These are phyloP conservation scores for Leptinotarsa haldemani DNA, from an alignment of 2,888 invertebrate genomes.

Conservation along the genomic window DNA sequence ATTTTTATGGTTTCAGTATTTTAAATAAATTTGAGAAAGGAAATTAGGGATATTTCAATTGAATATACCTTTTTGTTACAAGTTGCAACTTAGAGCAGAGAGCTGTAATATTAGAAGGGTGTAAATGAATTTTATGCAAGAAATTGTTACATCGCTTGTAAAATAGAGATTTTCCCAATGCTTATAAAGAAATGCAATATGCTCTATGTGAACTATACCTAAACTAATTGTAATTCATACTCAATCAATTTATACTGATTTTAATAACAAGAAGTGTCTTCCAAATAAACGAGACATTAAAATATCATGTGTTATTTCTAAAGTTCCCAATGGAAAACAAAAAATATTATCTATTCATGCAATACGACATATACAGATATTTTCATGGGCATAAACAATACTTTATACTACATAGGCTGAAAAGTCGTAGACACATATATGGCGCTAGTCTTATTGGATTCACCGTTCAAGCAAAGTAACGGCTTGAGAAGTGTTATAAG, in stretches of 20 bases:
- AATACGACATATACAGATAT: no score
- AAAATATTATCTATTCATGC: not conserved
- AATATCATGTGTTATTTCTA: constrained; percentile 45
- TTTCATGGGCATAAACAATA: no score
- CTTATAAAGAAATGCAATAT: constrained; percentile 45
- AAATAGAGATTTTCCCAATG: constrained; percentile 55
- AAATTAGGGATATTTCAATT: constrained; percentile 30
- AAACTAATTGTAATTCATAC: constrained; percentile 64
- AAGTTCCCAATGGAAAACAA: constrained; percentile 24
- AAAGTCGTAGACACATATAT: no score
- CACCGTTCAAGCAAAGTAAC: no score
- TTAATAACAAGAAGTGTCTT: constrained; percentile 66
- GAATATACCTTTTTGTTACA: constrained; percentile 26
- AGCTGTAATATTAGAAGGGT: constrained; percentile 29
- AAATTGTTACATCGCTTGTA: constrained; percentile 53
- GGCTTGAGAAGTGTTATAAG: no score
- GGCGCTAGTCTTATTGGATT: no score
- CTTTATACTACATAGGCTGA: no score
- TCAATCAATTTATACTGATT: constrained; percentile 66
- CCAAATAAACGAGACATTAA: constrained; percentile 66
- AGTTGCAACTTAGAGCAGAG: constrained; percentile 25
- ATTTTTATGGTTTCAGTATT: constrained; percentile 40
- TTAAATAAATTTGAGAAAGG: constrained; percentile 41
- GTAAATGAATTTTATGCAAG: constrained; percentile 31
- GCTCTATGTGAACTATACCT: constrained; percentile 47